These are phyloP conservation scores for Crepidodera aurea DNA, from an alignment of 2,888 invertebrate species.

Conservation along the genomic window DNA sequence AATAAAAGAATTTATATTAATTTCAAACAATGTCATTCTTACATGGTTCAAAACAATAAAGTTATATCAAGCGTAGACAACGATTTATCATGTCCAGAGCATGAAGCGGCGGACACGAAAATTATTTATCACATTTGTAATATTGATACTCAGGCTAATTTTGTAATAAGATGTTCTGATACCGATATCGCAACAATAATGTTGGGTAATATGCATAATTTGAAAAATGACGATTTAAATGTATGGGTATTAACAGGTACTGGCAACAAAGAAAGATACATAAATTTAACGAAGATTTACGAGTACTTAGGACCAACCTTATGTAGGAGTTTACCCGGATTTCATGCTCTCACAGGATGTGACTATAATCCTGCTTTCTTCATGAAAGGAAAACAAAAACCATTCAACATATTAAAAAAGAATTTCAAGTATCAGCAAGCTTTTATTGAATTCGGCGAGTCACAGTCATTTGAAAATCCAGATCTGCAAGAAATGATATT, in stretches of 20 bases:
- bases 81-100: constrained; percentile 36
- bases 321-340: constrained; percentile 28
- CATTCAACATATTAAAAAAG: constrained; percentile 32
- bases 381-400: constrained; percentile 25
- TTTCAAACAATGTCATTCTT: constrained; percentile 43
- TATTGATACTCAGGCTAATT: constrained; percentile 38
- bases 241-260: constrained; percentile 39
- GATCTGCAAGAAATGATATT: neutral
- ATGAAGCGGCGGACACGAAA: constrained; percentile 38
- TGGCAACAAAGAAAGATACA: constrained; percentile 41
- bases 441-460: constrained; percentile 13
- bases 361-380: constrained; percentile 41
- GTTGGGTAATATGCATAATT: constrained; percentile 41
- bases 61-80: constrained; percentile 34
- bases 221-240: constrained; percentile 38
- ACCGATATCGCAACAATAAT: constrained; percentile 42
- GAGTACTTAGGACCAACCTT: constrained; percentile 33
- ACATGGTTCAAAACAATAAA: constrained; percentile 45
- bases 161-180: constrained; percentile 28
- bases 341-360: constrained; percentile 39
- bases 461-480: neutral
- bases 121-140: constrained; percentile 38
- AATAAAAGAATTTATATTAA: constrained; percentile 41
- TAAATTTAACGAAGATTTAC: constrained; percentile 36
- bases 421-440: constrained; percentile 33